Evolutionary conservation across 2,113 vertebrate species (phyloP).

Genomic region (Ceyx cyanopectus): DNA sequence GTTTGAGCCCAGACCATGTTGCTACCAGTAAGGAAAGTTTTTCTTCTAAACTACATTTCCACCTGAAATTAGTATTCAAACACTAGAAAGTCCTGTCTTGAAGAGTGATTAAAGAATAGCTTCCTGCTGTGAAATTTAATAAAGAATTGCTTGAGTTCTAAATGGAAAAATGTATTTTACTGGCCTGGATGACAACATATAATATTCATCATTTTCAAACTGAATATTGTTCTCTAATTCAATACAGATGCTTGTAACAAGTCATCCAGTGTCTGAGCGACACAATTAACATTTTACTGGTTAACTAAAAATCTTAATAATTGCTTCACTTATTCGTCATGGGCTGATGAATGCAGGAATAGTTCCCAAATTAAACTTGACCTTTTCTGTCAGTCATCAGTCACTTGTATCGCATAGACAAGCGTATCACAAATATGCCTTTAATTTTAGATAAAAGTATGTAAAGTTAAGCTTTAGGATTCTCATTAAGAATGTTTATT

Average conservation of each 20-base stretch:
- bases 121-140: not conserved
- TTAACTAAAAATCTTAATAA: constrained; percentile 35
- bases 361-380: not conserved
- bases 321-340: constrained; percentile 25
- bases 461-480: not conserved
- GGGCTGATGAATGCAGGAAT: not conserved
- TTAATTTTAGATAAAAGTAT: not conserved
- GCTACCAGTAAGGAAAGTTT: not conserved
- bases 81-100: not conserved
- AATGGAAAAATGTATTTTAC: not conserved
- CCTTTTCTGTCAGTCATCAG: constrained; percentile 2
- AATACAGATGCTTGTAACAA: constrained; percentile 27
- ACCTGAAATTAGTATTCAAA: not conserved
- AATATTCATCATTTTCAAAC: constrained; percentile 20
- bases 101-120: not conserved
- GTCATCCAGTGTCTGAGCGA: not conserved
- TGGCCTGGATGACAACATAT: not conserved
- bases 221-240: constrained; percentile 12
- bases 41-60: not conserved
- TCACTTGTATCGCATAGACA: not conserved
- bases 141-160: not conserved
- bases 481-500: not conserved
- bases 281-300: constrained; percentile 20
- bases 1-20: not conserved
- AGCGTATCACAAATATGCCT: not conserved